A percentile compares a stretch with the other conserved stretches of the same genome.
phyloP scores from a whole-genome alignment of 1,140 invertebrate genomes.

The Lysiphlebus fabarum region DNA sequence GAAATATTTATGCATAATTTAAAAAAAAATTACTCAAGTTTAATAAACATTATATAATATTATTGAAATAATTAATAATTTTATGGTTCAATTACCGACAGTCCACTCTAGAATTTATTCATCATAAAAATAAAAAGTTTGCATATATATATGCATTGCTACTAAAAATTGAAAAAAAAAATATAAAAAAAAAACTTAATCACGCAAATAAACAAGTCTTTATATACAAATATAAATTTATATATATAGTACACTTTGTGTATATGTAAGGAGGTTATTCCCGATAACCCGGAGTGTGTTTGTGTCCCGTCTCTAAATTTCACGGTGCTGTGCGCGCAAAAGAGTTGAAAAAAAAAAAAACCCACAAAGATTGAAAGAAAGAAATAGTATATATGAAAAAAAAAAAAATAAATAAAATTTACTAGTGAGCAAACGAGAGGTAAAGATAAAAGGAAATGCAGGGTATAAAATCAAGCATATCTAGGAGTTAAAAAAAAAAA shows the following conservation, averaged over 20 bases:
- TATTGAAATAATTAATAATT: too few species aligned
- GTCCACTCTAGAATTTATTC: too few species aligned
- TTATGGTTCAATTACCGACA: too few species aligned
- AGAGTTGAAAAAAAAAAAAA: background rate
- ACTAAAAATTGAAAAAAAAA: too few species aligned
- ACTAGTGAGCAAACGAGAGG: background rate
- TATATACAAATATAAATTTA: too few species aligned
- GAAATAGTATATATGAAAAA: constrained; percentile 1
- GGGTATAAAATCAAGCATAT: constrained; percentile 20
- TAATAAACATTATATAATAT: too few species aligned
- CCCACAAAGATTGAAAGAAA: background rate
- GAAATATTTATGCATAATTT: too few species aligned
- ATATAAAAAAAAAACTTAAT: too few species aligned
- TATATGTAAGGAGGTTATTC: constrained; percentile 16
- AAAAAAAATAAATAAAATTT: background rate
- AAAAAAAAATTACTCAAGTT: too few species aligned
- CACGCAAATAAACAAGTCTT: too few species aligned
- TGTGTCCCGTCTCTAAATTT: constrained; percentile 10
- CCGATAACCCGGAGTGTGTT: constrained; percentile 20
- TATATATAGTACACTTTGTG: too few species aligned
- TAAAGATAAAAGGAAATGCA: constrained; percentile 12
- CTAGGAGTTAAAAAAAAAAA: constrained; percentile 6
- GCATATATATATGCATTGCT: background rate
- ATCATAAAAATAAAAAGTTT: too few species aligned
- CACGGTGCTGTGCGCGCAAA: constrained; percentile 10